phyloP scores from a whole-genome alignment of 2,113 vertebrate species.

The Dendropsophus ebraccatus region DNA sequence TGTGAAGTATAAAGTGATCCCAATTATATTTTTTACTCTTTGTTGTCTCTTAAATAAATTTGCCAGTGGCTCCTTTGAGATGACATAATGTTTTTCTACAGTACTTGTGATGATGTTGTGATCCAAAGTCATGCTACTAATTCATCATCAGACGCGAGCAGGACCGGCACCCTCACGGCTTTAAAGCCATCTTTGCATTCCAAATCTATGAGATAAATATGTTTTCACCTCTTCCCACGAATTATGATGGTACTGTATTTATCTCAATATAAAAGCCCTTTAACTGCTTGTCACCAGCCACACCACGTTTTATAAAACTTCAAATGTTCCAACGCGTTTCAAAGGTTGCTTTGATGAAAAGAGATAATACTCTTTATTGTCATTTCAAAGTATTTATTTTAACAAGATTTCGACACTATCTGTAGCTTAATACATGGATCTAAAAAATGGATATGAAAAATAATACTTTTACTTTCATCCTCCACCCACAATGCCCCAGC shows the following conservation, averaged over 20 bases:
- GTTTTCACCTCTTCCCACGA: background rate
- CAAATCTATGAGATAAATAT: conserved; percentile 20
- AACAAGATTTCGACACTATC: background rate
- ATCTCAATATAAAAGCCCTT: background rate
- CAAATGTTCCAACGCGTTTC: background rate
- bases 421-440: background rate
- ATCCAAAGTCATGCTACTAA: conserved; percentile 13
- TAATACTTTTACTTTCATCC: background rate
- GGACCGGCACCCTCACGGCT: background rate
- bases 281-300: background rate
- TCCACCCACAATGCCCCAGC: too few relatives aligned
- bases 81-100: conserved; percentile 11
- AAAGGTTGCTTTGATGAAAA: conserved; percentile 4
- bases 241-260: conserved; percentile 14
- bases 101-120: conserved; percentile 7
- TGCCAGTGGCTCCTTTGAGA: background rate
- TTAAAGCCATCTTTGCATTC: background rate
- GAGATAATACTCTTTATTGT: background rate
- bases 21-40: background rate
- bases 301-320: background rate
- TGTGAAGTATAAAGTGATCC: background rate
- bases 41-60: background rate
- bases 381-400: background rate
- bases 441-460: background rate
- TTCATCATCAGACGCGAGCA: conserved; percentile 12